Base-by-base conservation (phyloP, 2,113 vertebrate species). In the Trogon surrucura region DNA sequence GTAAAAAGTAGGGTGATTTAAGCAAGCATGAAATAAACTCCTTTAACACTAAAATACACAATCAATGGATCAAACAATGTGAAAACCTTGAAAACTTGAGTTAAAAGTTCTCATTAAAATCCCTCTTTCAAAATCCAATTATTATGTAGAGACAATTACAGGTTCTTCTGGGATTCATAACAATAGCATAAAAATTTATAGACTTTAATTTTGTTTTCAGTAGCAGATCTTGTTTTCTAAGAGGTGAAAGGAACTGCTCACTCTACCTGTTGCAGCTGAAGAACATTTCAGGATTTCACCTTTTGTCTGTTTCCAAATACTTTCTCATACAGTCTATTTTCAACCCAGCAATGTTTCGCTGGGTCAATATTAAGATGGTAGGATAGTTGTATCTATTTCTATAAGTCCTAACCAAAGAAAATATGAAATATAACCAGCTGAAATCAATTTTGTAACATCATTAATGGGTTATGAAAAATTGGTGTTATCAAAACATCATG, bases 1-100 rank as follows among this genome's bases (percentile, higher is more conserved):
- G 47, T 30, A 77, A 87, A 82, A 96, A 91, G 67, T 85, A 91
- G 85, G 74, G 1, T 21, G 1, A 87, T 67, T 90, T 70, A 97
- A 89, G 45, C 23, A 80, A 81, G 65, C 66, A 38, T 89, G 50
- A 93, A 91, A 79, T 94, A 93, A 96, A 91, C 48, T 53, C 13
- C 75, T 91, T 84, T 93, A 85, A 93, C 89, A 75, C 36, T 36
- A 85, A 88, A 87, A 89, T 78, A 77, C 17, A 51, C 34, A 74
- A 67, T 58, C 27, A 84, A 80, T 65, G 10, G 20, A 69, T 69
- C 21, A 89, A 94, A 38, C 13, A 80, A 75, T 58, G 11, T 72
- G 21, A 89, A 78, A 87, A 61, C 12, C 22, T 70, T 92, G 34
- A 62, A 88, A 91, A 80, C 19, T 45, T 62, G 11, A 62, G 19